Percentiles rank a stretch among this genome's conserved stretches.
phyloP scores from a whole-genome alignment of 1,140 invertebrate species.

The Gerris buenoi region DNA sequence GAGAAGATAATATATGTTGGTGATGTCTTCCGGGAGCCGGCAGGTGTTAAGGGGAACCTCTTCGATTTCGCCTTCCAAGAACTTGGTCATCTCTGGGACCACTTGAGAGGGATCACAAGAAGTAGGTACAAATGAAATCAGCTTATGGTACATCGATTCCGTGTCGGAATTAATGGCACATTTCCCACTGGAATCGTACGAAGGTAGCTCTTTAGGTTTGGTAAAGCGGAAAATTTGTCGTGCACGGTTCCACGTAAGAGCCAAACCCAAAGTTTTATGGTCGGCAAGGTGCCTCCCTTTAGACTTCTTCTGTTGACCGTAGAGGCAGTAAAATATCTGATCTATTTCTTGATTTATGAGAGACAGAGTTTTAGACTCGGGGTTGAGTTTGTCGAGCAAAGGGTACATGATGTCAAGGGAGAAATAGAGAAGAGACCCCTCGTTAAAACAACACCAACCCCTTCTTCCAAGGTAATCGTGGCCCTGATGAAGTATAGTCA shows the following conservation, averaged over 20 bases:
- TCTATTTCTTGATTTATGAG: slow-evolving; percentile 55
- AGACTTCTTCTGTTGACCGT: slow-evolving; percentile 67
- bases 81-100: slow-evolving; percentile 42
- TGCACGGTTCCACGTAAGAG: slow-evolving; percentile 61
- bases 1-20: slow-evolving; percentile 71
- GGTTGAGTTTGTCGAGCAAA: slow-evolving; percentile 33
- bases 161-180: slow-evolving; percentile 57
- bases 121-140: slow-evolving; percentile 53
- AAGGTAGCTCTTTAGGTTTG: slow-evolving; percentile 59
- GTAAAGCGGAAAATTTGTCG: slow-evolving; percentile 71
- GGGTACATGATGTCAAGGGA: slow-evolving; percentile 56
- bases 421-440: slow-evolving; percentile 61
- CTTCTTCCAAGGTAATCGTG: slow-evolving; percentile 24
- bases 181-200: slow-evolving; percentile 61
- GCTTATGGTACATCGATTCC: slow-evolving; percentile 58
- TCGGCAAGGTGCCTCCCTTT: slow-evolving; percentile 52
- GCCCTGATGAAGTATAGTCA: slow-evolving; percentile 50
- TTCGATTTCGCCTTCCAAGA: slow-evolving; percentile 43
- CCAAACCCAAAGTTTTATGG: slow-evolving; percentile 54
- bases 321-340: slow-evolving; percentile 79
- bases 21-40: slow-evolving; percentile 37
- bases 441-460: slow-evolving; percentile 56
- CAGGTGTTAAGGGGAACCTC: slow-evolving; percentile 35
- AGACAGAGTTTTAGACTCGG: slow-evolving; percentile 34
- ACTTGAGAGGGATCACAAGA: slow-evolving; percentile 39